phyloP scores from a whole-genome alignment of 2,888 invertebrate genomes.

The Pterostichus niger region DNA sequence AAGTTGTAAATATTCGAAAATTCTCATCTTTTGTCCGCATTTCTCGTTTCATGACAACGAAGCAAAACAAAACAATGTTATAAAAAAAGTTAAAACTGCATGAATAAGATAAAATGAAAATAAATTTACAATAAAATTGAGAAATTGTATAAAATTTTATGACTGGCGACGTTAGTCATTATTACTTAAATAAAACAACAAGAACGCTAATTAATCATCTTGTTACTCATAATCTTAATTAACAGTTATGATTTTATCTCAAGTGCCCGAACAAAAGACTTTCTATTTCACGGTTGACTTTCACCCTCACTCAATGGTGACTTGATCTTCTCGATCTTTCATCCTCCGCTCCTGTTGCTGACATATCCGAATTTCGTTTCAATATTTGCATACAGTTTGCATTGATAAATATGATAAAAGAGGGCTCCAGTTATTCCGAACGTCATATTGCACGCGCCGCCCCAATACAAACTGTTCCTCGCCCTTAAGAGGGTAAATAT shows the following conservation, averaged over 20 bases:
- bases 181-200: background rate
- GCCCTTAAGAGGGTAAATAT: conserved; percentile 18
- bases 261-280: conserved; percentile 17
- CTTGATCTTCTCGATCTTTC: conserved; percentile 28
- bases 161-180: background rate
- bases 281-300: conserved; percentile 48
- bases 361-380: conserved; percentile 57
- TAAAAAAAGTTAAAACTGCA: too few species aligned
- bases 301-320: conserved; percentile 37
- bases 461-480: background rate
- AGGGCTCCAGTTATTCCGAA: conserved; percentile 9
- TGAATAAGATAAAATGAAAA: too few species aligned
- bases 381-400: conserved; percentile 65
- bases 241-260: conserved; percentile 10
- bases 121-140: too few species aligned
- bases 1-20: too few species aligned
- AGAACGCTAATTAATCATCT: conserved; percentile 30
- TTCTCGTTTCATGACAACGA: too few species aligned
- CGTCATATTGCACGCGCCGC: conserved; percentile 61
- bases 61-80: too few species aligned
- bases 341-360: conserved; percentile 34
- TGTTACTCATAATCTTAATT: conserved; percentile 45
- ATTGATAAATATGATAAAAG: conserved; percentile 65
- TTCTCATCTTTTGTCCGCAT: too few species aligned
- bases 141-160: background rate